Evolutionary conservation across 2,113 vertebrate species (phyloP), one percentile per base, ranked within the genome.

Genomic region (Melanerpes formicivorus): DNA sequence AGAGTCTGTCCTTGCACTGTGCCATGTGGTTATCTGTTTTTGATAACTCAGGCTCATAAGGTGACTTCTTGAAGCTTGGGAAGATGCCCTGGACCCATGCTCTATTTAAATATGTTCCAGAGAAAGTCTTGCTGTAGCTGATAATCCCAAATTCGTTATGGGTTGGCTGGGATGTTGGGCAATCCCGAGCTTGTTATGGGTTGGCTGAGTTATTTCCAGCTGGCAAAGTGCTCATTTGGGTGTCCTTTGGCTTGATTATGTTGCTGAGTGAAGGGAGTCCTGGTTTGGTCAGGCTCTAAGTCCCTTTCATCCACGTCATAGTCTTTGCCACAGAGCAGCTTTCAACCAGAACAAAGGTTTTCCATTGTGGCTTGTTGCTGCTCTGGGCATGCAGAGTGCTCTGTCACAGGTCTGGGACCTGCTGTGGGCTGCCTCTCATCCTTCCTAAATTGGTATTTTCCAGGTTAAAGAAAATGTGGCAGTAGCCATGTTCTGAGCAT

Each of bases 241-340:
- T 77, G 50, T 83, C 9, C 37, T 56, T 10, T 73, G 76, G 16
- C 37, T 82, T 87, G 82, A 52, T n/a, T 58, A 10, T 8, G 14
- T 16, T 76, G 42, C 75, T 62, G 42, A 60, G 60, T 21, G 15
- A 66, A 50, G 46, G 50, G 72, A 76, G 60, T n/a, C 16, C 25
- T 58, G 56, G 27, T 52, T 27, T 82, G 73, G 44, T 55, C 21
- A 1, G 25, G 48, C 1, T 2, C 40, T 0, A 2, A 67, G 40
- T 18, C 64, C 27, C 22, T 91, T 26, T 27, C 59, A 42, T 23
- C 48, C 37, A 12, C 11, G n/a, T 21, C 3, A 1, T 48, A 50
- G 60, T 19, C 63, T 91, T 58, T 81, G 54, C 42, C 30, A 22
- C 0, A 2, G 42, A 84, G n/a, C 58, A 50, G 70, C 19, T 32